phyloP scores from a whole-genome alignment of 2,888 invertebrate species.

The Embidobia sp. region DNA sequence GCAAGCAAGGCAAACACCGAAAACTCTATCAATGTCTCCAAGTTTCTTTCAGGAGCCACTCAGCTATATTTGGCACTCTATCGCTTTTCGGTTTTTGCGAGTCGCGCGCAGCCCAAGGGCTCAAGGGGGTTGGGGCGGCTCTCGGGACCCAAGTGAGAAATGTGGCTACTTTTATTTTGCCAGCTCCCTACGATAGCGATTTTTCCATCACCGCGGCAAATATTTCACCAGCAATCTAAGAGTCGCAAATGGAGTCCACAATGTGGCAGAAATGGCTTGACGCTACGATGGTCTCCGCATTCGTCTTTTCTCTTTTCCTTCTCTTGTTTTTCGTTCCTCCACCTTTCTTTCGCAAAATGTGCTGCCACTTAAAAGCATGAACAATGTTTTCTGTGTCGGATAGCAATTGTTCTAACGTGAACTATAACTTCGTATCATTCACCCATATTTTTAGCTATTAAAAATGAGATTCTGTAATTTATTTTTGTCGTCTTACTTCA shows the following conservation, averaged over 20 bases:
- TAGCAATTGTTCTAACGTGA: constrained; percentile 55
- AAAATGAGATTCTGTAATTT: constrained; percentile 17
- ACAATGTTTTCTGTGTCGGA: constrained; percentile 43
- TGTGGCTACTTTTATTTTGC: constrained; percentile 80
- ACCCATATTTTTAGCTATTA: constrained; percentile 28
- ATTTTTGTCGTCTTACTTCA: too few species aligned
- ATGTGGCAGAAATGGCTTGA: constrained; percentile 80
- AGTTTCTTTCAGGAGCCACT: constrained; percentile 76
- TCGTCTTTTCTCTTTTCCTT: constrained; percentile 76
- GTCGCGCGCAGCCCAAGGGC: constrained; percentile 61
- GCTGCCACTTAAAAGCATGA: constrained; percentile 58
- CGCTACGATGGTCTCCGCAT: constrained; percentile 77
- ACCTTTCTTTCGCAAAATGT: constrained; percentile 58
- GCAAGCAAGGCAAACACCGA: constrained; percentile 71
- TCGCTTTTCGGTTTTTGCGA: constrained; percentile 78
- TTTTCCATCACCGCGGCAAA: constrained; percentile 80
- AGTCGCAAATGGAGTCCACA: constrained; percentile 81
- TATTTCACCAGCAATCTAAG: constrained; percentile 81
- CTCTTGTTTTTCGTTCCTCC: constrained; percentile 45
- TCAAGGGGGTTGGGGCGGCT: constrained; percentile 57
- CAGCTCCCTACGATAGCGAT: constrained; percentile 79
- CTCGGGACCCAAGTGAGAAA: constrained; percentile 74
- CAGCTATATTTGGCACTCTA: constrained; percentile 72
- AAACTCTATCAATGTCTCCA: constrained; percentile 78
- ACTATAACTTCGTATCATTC: constrained; percentile 30